A percentile compares a stretch with the other conserved stretches of the same genome.
These are phyloP conservation scores for Brachypodius melanocephalos DNA, from an alignment of 2,113 vertebrate species.

Conservation along the genomic window DNA sequence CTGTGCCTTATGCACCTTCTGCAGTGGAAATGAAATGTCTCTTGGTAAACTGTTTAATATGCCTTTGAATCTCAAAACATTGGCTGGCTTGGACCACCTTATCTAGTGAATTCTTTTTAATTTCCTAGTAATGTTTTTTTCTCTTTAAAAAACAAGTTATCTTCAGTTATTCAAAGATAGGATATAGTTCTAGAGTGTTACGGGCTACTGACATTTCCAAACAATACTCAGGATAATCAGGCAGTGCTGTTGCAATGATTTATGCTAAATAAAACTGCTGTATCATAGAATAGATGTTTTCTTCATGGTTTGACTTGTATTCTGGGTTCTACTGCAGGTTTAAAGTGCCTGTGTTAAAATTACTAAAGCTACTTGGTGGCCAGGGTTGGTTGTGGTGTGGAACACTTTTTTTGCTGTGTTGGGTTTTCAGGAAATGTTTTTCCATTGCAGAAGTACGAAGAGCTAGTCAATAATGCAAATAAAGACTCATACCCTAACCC, in stretches of 20 bases:
- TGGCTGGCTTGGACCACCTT: not conserved
- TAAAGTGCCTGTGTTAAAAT: not conserved
- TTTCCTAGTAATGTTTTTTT: not conserved
- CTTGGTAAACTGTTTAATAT: not conserved
- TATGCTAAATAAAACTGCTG: not conserved
- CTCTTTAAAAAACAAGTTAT: not conserved
- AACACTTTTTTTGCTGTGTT: not conserved
- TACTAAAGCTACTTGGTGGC: not conserved
- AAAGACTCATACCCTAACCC: not conserved
- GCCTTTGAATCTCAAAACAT: not conserved
- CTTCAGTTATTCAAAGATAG: not conserved
- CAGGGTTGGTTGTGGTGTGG: not conserved
- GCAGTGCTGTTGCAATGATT: not conserved
- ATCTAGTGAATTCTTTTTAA: not conserved
- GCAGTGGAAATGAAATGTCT: not conserved
- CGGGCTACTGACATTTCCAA: not conserved
- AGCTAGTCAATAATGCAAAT: not conserved
- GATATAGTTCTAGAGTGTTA: not conserved
- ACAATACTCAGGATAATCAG: not conserved
- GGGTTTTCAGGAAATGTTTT: not conserved
- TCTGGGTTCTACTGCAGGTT: not conserved
- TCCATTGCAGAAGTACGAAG: conserved; percentile 45
- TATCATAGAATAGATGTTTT: not conserved
- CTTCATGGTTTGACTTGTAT: rapidly evolving
- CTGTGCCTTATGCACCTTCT: not conserved